Percentiles rank a stretch among this genome's conserved stretches.
Evolutionary conservation across 2,888 invertebrate species (phyloP).

Genomic region (Microchrysa polita): DNA sequence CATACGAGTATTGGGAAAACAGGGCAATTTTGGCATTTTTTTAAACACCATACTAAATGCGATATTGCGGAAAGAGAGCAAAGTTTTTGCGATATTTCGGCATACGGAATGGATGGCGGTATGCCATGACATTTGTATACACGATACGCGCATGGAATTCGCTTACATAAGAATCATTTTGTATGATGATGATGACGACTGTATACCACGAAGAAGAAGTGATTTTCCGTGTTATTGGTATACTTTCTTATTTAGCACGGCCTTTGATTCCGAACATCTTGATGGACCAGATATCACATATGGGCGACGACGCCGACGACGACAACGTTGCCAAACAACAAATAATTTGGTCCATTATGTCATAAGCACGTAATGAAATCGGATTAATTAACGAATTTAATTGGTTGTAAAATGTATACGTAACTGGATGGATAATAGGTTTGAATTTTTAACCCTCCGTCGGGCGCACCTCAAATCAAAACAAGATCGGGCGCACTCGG

Average conservation of each 20-base stretch:
- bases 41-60: not conserved
- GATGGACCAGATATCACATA: constrained; percentile 10
- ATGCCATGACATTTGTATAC: constrained; percentile 15
- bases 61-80: not conserved
- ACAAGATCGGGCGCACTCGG: too few species aligned
- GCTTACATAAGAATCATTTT: too few species aligned
- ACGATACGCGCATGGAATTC: constrained; percentile 22
- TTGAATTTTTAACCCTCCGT: too few species aligned
- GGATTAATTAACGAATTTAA: constrained; percentile 25
- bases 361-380: constrained; percentile 18
- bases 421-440: too few species aligned
- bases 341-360: not conserved
- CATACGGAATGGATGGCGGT: too few species aligned
- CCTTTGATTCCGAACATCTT: not conserved
- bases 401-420: constrained; percentile 19
- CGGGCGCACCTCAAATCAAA: too few species aligned
- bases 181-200: too few species aligned
- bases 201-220: constrained; percentile 9
- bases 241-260: constrained; percentile 30
- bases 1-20: constrained; percentile 6
- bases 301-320: too few species aligned
- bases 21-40: constrained; percentile 5
- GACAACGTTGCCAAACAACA: too few species aligned
- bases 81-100: constrained; percentile 10
- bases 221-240: constrained; percentile 25